Evolutionary conservation across 1,140 invertebrate genomes (phyloP).

Genomic region (Zaprionus taronus): DNA sequence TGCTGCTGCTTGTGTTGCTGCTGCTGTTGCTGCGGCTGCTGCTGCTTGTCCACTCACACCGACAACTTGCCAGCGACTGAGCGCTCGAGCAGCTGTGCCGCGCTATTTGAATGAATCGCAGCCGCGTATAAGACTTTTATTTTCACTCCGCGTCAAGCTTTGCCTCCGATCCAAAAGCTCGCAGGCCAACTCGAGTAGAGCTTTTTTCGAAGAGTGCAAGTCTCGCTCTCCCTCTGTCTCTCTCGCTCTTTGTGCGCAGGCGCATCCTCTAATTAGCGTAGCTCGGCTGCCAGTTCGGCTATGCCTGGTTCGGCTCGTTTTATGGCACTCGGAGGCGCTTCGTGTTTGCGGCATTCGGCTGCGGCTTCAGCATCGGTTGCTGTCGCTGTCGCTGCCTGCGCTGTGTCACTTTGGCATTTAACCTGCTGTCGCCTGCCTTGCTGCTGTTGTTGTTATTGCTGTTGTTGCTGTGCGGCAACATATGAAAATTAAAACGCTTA

Average conservation of each 20-base stretch:
- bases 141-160: background rate
- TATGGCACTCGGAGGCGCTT: background rate
- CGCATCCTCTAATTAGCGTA: constrained; percentile 69
- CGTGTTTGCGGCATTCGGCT: background rate
- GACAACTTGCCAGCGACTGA: constrained; percentile 79
- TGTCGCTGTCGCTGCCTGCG: constrained; percentile 4
- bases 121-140: constrained; percentile 46
- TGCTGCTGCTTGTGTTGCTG: constrained; percentile 1
- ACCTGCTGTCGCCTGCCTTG: constrained; percentile 27
- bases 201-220: constrained; percentile 56
- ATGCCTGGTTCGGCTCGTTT: constrained; percentile 1
- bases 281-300: constrained; percentile 22
- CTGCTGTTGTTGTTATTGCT: constrained; percentile 3
- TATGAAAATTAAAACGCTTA: constrained; percentile 81
- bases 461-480: constrained; percentile 36
- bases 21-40: constrained; percentile 26
- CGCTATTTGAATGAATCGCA: constrained; percentile 74
- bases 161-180: constrained; percentile 44
- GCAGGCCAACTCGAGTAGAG: background rate
- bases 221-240: background rate
- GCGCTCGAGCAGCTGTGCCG: constrained; percentile 67
- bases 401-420: constrained; percentile 50
- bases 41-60: constrained; percentile 63
- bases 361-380: background rate
- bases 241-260: constrained; percentile 36